phyloP scores from a whole-genome alignment of 2,113 vertebrate genomes.

The Bubo scandiacus region DNA sequence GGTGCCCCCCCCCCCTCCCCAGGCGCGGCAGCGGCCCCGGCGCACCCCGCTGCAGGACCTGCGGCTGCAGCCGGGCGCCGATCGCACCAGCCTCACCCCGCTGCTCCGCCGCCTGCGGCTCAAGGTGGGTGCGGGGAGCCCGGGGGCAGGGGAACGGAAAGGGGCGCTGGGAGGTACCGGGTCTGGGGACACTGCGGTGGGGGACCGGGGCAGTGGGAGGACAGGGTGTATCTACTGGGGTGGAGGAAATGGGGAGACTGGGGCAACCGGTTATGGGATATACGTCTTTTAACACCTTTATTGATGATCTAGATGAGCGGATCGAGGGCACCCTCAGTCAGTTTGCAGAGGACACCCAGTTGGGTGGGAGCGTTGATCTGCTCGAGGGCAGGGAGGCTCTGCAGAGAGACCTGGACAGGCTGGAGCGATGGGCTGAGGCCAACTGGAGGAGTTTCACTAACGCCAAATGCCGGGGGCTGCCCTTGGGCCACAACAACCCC shows the following conservation, averaged over 20 bases:
- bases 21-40: neutral
- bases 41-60: neutral
- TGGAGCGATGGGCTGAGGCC: no score
- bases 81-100: neutral
- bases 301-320: no score
- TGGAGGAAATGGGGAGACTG: neutral
- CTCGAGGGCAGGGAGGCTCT: no score
- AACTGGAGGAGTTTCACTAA: no score
- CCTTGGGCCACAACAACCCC: no score
- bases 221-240: rapidly evolving
- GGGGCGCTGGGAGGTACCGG: no score
- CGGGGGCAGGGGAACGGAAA: neutral
- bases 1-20: neutral
- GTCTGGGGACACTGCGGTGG: rapidly evolving
- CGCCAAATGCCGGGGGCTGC: no score
- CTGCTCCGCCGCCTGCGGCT: conserved; percentile 2
- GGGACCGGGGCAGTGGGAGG: neutral
- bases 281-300: no score
- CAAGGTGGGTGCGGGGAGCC: neutral
- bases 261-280: neutral
- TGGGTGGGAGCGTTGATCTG: no score
- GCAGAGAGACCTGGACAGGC: no score
- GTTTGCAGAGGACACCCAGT: no score
- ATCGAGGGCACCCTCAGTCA: no score
- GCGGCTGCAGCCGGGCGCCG: neutral